A percentile compares a stretch with the other conserved stretches of the same genome.
These are phyloP conservation scores for Petrocephalus zakoni DNA, from an alignment of 2,113 vertebrate genomes.

Conservation along the genomic window DNA sequence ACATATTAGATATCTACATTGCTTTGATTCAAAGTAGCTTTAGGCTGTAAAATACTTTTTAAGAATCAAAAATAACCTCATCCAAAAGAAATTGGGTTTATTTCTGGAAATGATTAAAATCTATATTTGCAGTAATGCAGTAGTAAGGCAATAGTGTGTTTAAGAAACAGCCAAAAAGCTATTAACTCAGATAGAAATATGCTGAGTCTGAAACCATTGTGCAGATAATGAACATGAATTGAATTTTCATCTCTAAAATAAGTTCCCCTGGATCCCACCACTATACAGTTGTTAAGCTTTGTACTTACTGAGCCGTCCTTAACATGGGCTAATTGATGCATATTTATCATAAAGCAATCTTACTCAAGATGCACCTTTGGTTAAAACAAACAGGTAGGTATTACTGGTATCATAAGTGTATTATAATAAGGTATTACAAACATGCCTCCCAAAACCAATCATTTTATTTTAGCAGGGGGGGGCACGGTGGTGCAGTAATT, in stretches of 20 bases:
- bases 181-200: slow-evolving; percentile 1
- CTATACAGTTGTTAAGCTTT: neutral
- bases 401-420: neutral
- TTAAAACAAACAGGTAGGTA: neutral
- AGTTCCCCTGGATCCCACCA: neutral
- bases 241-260: neutral
- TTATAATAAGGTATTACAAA: neutral
- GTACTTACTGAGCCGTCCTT: neutral
- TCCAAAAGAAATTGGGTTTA: neutral
- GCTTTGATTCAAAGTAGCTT: neutral
- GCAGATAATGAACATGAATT: neutral
- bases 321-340: neutral
- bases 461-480: neutral
- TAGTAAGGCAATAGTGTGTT: neutral
- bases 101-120: neutral
- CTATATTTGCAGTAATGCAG: neutral
- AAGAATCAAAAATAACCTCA: neutral
- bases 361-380: neutral
- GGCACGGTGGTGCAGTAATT: too few relatives aligned
- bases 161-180: neutral
- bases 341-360: neutral
- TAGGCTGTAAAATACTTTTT: neutral
- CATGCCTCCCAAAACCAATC: neutral
- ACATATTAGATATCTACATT: neutral
- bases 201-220: neutral